Conservation (phyloP, 1,140 invertebrate species). For the Aphelinus atriplicis region DNA sequence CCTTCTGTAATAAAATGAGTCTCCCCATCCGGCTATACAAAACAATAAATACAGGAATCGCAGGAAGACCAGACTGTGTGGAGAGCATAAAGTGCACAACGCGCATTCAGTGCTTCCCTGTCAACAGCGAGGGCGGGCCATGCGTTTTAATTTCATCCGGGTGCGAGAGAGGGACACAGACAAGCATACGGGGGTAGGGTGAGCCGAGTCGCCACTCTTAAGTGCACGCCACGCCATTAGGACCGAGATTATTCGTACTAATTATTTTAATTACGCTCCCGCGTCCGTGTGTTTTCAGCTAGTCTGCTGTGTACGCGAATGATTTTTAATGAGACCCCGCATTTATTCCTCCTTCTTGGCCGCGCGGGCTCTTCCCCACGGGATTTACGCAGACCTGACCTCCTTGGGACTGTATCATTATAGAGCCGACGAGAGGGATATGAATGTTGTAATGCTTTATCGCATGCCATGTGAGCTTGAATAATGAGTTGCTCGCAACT, state of each 20-base stretch:
- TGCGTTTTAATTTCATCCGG: slow-evolving; percentile 51
- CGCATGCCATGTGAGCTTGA: too few relatives aligned
- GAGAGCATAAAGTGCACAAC: too few relatives aligned
- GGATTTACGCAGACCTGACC: neutral
- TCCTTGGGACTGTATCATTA: too few relatives aligned
- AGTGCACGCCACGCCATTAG: slow-evolving; percentile 45
- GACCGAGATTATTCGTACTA: slow-evolving; percentile 51
- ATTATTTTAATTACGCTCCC: slow-evolving; percentile 53
- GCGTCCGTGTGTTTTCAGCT: neutral
- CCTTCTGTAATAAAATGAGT: too few relatives aligned
- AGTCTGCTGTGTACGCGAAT: neutral
- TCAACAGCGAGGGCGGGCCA: neutral
- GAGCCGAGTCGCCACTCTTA: slow-evolving; percentile 10
- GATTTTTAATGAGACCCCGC: slow-evolving; percentile 20
- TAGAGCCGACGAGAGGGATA: too few relatives aligned
- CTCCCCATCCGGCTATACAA: too few relatives aligned
- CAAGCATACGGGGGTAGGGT: neutral
- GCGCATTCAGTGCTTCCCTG: too few relatives aligned
- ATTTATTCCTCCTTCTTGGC: neutral
- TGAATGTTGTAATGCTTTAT: too few relatives aligned
- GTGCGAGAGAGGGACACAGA: neutral
- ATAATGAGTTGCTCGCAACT: too few relatives aligned
- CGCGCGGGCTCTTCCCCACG: too few relatives aligned
- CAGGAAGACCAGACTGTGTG: too few relatives aligned
- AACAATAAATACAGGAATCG: too few relatives aligned